Conservation (phyloP, 2,113 vertebrate species). For the Pterocles gutturalis region DNA sequence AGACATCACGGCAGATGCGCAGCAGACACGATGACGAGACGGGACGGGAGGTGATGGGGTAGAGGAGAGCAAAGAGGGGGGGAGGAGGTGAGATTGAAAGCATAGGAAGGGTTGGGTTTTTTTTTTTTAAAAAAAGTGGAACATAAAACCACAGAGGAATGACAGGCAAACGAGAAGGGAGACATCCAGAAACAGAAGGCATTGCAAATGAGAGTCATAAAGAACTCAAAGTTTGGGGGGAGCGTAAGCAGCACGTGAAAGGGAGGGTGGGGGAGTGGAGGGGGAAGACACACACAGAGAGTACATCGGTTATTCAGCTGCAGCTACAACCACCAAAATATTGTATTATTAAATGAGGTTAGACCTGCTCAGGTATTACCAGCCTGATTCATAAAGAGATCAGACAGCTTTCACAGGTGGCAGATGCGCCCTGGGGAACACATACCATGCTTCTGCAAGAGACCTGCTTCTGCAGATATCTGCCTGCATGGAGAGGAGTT, state of each 20-base stretch:
- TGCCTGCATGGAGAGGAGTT: not conserved
- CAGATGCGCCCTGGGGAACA: not conserved
- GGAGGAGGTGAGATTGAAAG: not conserved
- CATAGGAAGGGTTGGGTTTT: not conserved
- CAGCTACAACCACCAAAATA: not conserved
- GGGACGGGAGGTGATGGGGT: not conserved
- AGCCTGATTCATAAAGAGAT: not conserved
- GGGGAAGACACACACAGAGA: conserved; percentile 56
- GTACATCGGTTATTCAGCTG: conserved; percentile 50
- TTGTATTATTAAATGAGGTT: not conserved
- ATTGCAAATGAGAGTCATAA: not conserved
- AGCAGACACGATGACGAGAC: conserved; percentile 37
- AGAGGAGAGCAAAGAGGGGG: not conserved
- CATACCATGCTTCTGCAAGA: accelerated
- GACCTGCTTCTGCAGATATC: accelerated
- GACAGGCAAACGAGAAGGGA: not conserved
- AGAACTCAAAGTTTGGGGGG: conserved; percentile 10
- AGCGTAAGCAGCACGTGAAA: not conserved
- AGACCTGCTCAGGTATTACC: not conserved
- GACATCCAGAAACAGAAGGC: not conserved
- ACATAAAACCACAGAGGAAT: not conserved
- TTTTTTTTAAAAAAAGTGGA: not conserved
- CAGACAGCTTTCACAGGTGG: accelerated
- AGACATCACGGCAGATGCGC: conserved; percentile 71
- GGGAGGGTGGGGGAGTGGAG: not conserved